phyloP scores from a whole-genome alignment of 2,797 vertebrate genomes.

The Strix occidentalis region DNA sequence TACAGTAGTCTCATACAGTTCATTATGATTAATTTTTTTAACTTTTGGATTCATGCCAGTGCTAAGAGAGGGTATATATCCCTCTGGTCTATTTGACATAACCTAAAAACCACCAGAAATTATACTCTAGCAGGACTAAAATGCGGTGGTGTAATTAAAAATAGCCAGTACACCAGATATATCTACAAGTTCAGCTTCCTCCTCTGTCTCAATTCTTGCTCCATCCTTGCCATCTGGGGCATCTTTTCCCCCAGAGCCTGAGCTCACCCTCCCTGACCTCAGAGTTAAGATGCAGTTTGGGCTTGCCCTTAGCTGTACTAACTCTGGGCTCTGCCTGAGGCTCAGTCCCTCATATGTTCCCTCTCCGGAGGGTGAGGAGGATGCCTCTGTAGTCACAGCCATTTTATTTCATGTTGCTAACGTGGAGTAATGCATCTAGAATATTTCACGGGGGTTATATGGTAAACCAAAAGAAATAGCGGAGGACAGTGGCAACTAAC shows the following conservation, averaged over 20 bases:
- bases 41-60: background rate
- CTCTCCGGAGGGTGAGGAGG: background rate
- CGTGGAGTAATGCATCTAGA: too few species aligned
- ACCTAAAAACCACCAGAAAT: background rate
- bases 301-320: background rate
- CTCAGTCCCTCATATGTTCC: background rate
- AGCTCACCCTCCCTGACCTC: background rate
- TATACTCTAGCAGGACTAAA: background rate
- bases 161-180: background rate
- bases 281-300: rapidly evolving
- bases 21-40: background rate
- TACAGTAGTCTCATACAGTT: background rate
- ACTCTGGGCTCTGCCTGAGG: background rate
- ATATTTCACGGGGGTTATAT: background rate
- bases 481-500: background rate
- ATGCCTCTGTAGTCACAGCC: too few species aligned
- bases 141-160: background rate
- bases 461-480: background rate
- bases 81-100: background rate
- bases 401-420: background rate
- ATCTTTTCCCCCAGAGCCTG: background rate
- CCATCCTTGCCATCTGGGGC: background rate
- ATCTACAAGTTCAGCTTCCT: background rate
- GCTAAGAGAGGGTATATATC: background rate
- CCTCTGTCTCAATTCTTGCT: background rate